Evolutionary conservation across 2,113 vertebrate genomes (phyloP).

Genomic region (Vombatus ursinus): DNA sequence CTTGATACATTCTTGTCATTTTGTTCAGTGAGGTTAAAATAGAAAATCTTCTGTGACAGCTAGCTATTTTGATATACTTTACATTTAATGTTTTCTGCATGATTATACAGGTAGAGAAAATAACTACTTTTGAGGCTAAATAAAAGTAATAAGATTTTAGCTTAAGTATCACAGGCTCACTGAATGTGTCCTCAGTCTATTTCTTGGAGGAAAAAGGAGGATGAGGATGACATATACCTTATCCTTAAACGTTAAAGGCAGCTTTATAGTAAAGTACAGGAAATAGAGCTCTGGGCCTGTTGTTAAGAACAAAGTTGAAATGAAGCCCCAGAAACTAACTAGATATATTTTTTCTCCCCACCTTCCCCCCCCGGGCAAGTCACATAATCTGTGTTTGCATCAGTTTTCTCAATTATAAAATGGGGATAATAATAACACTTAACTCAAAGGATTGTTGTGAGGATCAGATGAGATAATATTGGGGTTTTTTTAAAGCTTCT

Average conservation of each 20-base stretch:
- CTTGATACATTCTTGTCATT: background rate
- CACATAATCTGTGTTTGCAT: background rate
- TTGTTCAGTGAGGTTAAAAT: background rate
- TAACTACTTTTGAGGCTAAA: background rate
- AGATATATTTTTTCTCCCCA: background rate
- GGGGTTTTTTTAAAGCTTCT: background rate
- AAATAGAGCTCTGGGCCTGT: background rate
- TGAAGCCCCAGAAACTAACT: background rate
- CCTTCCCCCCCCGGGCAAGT: background rate
- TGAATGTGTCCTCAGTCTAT: background rate
- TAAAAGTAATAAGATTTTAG: background rate
- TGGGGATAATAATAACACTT: background rate
- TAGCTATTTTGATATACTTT: background rate
- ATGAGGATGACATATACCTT: too few relatives aligned
- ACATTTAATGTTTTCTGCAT: background rate
- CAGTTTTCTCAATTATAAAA: background rate
- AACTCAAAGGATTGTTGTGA: background rate
- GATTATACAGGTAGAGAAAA: background rate
- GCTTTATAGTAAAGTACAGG: background rate
- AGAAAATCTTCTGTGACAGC: background rate
- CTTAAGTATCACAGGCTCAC: background rate
- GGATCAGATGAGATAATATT: too few relatives aligned
- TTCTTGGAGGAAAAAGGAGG: background rate
- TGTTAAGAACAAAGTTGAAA: background rate
- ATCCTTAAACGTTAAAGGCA: background rate